phyloP scores from a whole-genome alignment of 2,888 invertebrate species.

The Frankliniella fusca region DNA sequence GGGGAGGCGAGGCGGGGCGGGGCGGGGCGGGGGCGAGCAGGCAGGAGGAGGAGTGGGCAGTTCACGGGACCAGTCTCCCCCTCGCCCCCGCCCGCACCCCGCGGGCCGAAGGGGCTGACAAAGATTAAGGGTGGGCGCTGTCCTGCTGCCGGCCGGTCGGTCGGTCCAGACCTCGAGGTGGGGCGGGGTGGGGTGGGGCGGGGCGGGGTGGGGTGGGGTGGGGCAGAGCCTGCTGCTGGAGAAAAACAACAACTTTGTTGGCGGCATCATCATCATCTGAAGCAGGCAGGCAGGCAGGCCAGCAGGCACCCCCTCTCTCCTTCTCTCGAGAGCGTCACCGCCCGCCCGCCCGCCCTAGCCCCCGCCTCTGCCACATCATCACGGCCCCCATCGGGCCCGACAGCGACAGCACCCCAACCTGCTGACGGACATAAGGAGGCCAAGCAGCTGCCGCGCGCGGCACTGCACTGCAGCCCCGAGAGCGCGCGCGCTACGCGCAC shows the following conservation, averaged over 20 bases:
- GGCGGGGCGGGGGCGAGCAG: no score
- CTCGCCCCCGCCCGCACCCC: no score
- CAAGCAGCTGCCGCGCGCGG: no score
- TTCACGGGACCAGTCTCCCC: no score
- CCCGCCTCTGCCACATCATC: not conserved
- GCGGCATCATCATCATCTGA: slow-evolving; percentile 8
- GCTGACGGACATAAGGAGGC: not conserved
- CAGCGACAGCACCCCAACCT: not conserved
- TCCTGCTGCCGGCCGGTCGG: not conserved
- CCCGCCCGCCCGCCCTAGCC: not conserved
- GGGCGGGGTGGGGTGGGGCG: no score
- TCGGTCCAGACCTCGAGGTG: no score
- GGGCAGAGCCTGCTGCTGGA: not conserved
- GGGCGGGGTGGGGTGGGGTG: no score
- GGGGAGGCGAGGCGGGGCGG: no score
- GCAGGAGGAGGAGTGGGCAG: no score
- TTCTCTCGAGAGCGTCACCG: not conserved
- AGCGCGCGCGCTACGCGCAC: no score
- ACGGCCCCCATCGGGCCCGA: not conserved
- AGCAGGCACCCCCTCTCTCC: not conserved
- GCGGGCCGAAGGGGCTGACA: not conserved
- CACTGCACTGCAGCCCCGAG: not conserved
- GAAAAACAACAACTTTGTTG: slow-evolving; percentile 19
- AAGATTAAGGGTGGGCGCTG: not conserved
- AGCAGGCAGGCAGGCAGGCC: not conserved